phyloP scores from a whole-genome alignment of 2,797 vertebrate species.

The Sarcophilus harrisii region DNA sequence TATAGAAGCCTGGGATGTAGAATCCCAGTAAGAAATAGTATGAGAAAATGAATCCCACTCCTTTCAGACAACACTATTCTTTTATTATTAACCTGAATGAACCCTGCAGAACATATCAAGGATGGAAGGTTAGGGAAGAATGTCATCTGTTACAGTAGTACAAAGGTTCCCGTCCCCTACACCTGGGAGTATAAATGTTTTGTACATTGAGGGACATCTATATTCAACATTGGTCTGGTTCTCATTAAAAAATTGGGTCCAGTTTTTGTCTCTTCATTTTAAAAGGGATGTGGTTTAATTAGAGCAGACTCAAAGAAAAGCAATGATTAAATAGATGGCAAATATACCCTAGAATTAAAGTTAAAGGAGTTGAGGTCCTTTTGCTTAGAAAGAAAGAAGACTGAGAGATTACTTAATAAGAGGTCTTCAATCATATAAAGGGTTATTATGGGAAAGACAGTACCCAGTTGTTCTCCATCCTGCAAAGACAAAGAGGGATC shows the following conservation, averaged over 20 bases:
- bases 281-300: conserved; percentile 6
- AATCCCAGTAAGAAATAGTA: neutral
- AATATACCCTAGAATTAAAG: neutral
- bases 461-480: neutral
- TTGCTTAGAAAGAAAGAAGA: neutral
- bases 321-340: neutral
- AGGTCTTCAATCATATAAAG: neutral
- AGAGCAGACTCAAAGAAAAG: neutral
- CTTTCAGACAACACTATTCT: neutral
- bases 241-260: neutral
- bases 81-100: neutral
- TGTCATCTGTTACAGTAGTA: neutral
- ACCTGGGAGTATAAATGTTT: neutral
- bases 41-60: neutral
- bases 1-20: neutral
- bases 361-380: neutral
- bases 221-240: neutral
- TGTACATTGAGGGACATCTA: neutral
- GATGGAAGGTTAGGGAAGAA: neutral
- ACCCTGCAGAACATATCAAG: neutral
- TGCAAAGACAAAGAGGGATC: neutral
- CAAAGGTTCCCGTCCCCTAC: neutral
- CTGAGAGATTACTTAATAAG: neutral
- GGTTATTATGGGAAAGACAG: neutral
- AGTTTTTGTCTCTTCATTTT: neutral